Evolutionary conservation across 1,140 invertebrate species (phyloP), one percentile per base, ranked within the genome.

Genomic region (Heliconius melpomene): DNA sequence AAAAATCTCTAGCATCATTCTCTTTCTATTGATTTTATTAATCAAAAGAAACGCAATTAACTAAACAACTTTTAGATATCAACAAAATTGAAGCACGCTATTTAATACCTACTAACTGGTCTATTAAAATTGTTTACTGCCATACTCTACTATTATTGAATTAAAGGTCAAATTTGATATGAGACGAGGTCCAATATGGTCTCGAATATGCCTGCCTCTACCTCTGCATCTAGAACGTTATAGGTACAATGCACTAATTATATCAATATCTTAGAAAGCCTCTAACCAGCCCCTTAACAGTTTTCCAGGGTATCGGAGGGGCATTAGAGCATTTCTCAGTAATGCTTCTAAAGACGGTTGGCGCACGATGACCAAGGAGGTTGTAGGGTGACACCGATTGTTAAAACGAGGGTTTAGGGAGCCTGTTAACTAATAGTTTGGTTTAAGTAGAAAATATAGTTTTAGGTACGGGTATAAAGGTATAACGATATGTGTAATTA

Each of bases 221-320:
- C 85, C 40, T 46, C 40, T 40, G 32, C 32, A 0, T 32, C 32
- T 89, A 87, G 87, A 87, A 88, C 89, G 88, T 90, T 87, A 87
- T 86, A 88, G 89, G 89, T 79, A 93, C 91, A 93, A 93, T 94
- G 90, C 86, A 92, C 91, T 94, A 94, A 94, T 93, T 89, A 93
- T 91, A 94, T 94, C 91, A 93, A 88, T 86, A 87, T 93, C 92
- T 93, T 90, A 92, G 93, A 93, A 93, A 93, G 93, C 93, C 91
- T 85, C 91, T 91, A 92, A 93, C 90, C 91, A 92, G 85, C 90
- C 92, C 92, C 93, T 93, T 94, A 93, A 93, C 92, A 94, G 90
- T 94, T 93, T 94, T 93, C 92, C 90, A 89, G 85, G 85, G 92
- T 91, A 92, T 94, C 88, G 91, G 75, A 90, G 86, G 81, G 87